Percentiles rank a stretch among this genome's conserved stretches.
phyloP scores from a whole-genome alignment of 2,797 vertebrate species.

The Peromyscus melanophrys region DNA sequence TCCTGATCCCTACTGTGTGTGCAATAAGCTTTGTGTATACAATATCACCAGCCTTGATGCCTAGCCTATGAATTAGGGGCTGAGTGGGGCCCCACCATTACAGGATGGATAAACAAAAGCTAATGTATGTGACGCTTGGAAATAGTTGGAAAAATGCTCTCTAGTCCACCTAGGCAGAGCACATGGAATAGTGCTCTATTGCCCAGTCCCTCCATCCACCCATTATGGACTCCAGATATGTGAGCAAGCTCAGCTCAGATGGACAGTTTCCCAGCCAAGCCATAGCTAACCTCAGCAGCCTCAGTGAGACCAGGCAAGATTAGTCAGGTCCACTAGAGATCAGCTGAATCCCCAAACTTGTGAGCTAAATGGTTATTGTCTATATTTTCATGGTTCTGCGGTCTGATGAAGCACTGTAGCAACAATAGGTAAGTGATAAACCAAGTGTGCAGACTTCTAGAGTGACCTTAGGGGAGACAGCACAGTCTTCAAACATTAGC shows the following conservation, averaged over 20 bases:
- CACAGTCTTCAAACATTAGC: neutral
- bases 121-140: neutral
- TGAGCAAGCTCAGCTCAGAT: neutral
- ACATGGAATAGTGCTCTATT: neutral
- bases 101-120: neutral
- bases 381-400: neutral
- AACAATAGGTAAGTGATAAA: neutral
- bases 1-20: rapidly evolving
- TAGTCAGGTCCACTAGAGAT: neutral
- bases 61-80: neutral
- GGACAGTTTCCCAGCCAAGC: neutral
- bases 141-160: neutral
- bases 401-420: neutral
- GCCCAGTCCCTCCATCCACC: neutral
- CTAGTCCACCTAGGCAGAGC: neutral
- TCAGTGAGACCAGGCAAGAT: constrained; percentile 6
- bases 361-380: neutral
- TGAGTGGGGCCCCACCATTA: neutral
- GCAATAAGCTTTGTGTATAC: neutral
- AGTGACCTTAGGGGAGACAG: neutral
- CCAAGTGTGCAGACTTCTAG: neutral
- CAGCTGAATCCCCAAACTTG: neutral
- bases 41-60: neutral
- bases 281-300: neutral
- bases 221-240: neutral